Evolutionary conservation across 2,888 invertebrate species (phyloP), one percentile per base, ranked within the genome.

Genomic region (Drosophila affinis): DNA sequence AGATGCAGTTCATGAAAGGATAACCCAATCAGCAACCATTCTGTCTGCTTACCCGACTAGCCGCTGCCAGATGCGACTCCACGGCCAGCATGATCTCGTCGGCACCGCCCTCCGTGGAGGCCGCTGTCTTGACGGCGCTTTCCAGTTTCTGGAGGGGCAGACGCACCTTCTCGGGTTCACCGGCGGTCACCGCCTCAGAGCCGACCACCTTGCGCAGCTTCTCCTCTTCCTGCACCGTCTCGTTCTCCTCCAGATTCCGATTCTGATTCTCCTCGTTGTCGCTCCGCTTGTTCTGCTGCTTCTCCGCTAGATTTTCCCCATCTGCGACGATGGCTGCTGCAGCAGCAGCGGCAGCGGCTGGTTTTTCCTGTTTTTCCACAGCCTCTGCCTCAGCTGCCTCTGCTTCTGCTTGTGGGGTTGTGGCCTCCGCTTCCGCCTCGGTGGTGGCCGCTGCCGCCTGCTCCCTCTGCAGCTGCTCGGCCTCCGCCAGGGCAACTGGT

Each of bases 71-170:
- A 54, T 91, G 91, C 14, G 90, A 87, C 44, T 94, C 94, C 69
- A 94, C 93, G n/a, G 94, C 94, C 45, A 94, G 92, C 94, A 94
- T 94, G 0, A 94, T 94, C 89, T 94, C 94, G 44, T 90, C 91
- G 46, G 79, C 79, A 14, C 14, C 2, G 9, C 79, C 75, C 45
- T 79, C 78, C 74, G 89, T 89, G 56, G 84, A 76, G 34, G 81
- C 90, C 51, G 77, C 90, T 51, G 77, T 68, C 58, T 89, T 85
- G 64, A 89, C 78, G 4, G 87, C 88, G 64, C 93, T 93, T 78
- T 90, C 91, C 9, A 93, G 92, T 62, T 93, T 92, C 74, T 93
- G 93, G 75, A 94, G 92, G 7, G 93, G 92, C 71, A 93, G 92
- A 10, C 93, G 93, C 78, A 92, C 90, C 93, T 94, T 58, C 92